Evolutionary conservation across 2,888 invertebrate species (phyloP), one percentile per base, ranked within the genome.

Genomic region (Protula sp.): DNA sequence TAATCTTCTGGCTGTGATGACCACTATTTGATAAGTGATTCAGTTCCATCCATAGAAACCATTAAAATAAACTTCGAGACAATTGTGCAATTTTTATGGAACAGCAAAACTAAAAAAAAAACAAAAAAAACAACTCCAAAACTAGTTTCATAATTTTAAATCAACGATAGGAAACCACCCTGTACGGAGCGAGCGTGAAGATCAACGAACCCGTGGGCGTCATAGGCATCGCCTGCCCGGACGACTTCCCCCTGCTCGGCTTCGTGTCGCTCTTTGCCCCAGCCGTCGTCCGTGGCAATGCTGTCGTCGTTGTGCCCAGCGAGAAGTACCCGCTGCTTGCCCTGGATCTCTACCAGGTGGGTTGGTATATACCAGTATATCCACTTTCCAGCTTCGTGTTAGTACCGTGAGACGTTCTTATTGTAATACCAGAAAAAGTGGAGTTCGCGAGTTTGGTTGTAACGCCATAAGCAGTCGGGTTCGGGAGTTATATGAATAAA

Each of bases 131-230:
- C n/a, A n/a, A n/a, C n/a, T n/a, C n/a, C n/a, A n/a, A n/a, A n/a
- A n/a, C n/a, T n/a, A n/a, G n/a, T n/a, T n/a, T n/a, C n/a, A n/a
- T n/a, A n/a, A n/a, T n/a, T n/a, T n/a, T n/a, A n/a, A n/a, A n/a
- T n/a, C n/a, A n/a, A n/a, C n/a, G 62, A 2, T 60, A 78, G 78
- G 80, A 80, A 60, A 81, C 81, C 0, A 74, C 76, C 5, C 64
- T 81, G 28, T 81, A 80, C 64, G 82, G 81, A 19, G 75, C 75
- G 29, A 81, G 81, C 27, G 66, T 79, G 9, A 76, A 80, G 67
- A 65, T 79, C n/a, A 74, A 80, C 62, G 81, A 81, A 61, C 78
- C 83, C 22, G 69, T 82, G 9, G 83, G 83, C 22, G 79, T 82
- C 52, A 77, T 83, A 51, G 83, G 80, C 24, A 79, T 83, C 50